phyloP scores from a whole-genome alignment of 2,888 invertebrate species.

The Drosophila mulleri region DNA sequence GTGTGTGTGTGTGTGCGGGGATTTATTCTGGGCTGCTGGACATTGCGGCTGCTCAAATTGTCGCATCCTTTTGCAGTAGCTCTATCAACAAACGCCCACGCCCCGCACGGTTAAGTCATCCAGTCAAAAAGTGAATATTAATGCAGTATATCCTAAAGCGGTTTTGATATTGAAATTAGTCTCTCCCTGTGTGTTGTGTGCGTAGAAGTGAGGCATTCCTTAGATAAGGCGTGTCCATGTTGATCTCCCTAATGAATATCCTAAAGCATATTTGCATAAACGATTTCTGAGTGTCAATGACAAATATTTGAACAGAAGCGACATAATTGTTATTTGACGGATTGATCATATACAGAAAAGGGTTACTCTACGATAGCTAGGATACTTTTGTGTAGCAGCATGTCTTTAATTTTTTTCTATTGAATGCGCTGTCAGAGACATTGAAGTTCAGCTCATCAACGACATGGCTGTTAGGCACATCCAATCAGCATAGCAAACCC shows the following conservation, averaged over 20 bases:
- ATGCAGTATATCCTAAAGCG: conserved; percentile 52
- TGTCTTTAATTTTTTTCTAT: conserved; percentile 11
- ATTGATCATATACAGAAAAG: conserved; percentile 7
- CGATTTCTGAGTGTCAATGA: conserved; percentile 55
- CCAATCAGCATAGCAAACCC: conserved; percentile 55
- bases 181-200: conserved; percentile 19
- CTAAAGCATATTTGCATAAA: conserved; percentile 66
- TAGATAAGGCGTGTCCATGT: conserved; percentile 58
- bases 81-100: conserved; percentile 55
- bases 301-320: conserved; percentile 61
- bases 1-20: conserved; percentile 47
- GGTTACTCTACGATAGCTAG: conserved; percentile 11
- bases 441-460: conserved; percentile 38
- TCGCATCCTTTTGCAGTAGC: conserved; percentile 36
- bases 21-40: conserved; percentile 57
- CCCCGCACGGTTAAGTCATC: conserved; percentile 40
- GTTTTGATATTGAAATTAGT: conserved; percentile 74
- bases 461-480: conserved; percentile 37
- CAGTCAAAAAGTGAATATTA: conserved; percentile 65
- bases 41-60: conserved; percentile 54
- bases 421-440: conserved; percentile 15
- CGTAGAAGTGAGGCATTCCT: neutral
- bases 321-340: conserved; percentile 57
- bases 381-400: neutral
- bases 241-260: conserved; percentile 45